Evolutionary conservation across 2,797 vertebrate genomes (phyloP), one percentile per base, ranked within the genome.

Genomic region (Hybognathus amarus): DNA sequence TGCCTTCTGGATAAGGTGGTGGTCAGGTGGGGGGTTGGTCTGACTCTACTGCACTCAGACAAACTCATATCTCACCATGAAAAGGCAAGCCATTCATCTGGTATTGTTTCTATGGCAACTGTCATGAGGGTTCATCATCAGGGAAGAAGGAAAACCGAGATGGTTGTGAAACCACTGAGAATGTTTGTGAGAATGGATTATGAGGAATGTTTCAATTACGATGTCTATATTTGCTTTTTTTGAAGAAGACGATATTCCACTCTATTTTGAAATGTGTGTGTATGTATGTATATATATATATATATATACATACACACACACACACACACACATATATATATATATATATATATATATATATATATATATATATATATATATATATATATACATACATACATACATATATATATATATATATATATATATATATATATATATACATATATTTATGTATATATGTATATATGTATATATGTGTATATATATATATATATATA

Each of bases 1-100:
- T 95, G 95, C 95, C 94, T 95, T 95, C 90, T 91, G 89, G 92
- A 87, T 84, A 87, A 87, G 85, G 89, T 90, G 86, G 61, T 73
- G 70, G 52, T 61, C 12, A 33, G 27, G 61, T 47, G 64, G 22
- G 63, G 50, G 36, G 84, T 77, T 66, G 87, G 80, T 87, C 85
- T 83, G 83, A 80, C 82, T 79, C 77, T 83, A 82, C 80, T 85
- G 78, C 88, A 87, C 79, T 80, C 75, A 83, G 79, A 83, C 77
- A 79, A 63, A 87, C 90, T 86, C 87, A 87, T 87, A 90, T 87
- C 90, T 93, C 89, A 86, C 75, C 84, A 80, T 85, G 73, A 88
- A 92, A 85, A 89, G 85, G 89, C 54, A 83, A 87, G 66, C 80
- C 82, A 38, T 87, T 92, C 88, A 85, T 90, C 87, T 83, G 83